Conservation (phyloP, 2,113 vertebrate species). For the Rhadina sibilatrix region DNA sequence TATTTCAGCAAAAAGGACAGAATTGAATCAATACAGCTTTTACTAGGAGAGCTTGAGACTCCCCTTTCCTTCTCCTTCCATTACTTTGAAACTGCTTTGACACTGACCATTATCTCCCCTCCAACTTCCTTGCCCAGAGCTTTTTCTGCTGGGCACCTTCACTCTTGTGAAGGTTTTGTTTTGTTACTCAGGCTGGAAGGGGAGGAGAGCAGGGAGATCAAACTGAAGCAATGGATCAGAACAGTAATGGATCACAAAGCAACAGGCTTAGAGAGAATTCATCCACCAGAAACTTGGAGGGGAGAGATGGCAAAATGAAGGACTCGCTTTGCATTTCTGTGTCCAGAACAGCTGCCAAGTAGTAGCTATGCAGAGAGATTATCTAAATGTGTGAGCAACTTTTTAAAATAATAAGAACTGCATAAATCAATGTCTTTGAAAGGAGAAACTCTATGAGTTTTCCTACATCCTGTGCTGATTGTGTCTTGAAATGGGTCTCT, state of each 20-base stretch:
- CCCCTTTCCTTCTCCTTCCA: neutral
- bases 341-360: neutral
- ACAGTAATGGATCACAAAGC: too few species aligned
- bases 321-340: neutral
- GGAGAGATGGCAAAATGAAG: neutral
- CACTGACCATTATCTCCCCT: neutral
- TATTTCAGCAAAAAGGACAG: neutral
- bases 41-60: neutral
- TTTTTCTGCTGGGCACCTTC: neutral
- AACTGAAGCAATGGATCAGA: neutral
- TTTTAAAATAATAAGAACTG: neutral
- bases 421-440: neutral
- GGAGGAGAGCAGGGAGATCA: neutral
- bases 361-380: neutral
- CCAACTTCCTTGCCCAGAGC: neutral
- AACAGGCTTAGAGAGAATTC: neutral
- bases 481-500: neutral
- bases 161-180: neutral
- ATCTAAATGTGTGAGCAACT: neutral
- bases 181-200: neutral
- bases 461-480: neutral
- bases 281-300: neutral
- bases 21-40: neutral
- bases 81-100: conserved; percentile 8
- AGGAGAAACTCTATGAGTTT: neutral